Percentiles rank a stretch among this genome's conserved stretches.
phyloP scores from a whole-genome alignment of 2,888 invertebrate species.

The Podotricha telesiphe region DNA sequence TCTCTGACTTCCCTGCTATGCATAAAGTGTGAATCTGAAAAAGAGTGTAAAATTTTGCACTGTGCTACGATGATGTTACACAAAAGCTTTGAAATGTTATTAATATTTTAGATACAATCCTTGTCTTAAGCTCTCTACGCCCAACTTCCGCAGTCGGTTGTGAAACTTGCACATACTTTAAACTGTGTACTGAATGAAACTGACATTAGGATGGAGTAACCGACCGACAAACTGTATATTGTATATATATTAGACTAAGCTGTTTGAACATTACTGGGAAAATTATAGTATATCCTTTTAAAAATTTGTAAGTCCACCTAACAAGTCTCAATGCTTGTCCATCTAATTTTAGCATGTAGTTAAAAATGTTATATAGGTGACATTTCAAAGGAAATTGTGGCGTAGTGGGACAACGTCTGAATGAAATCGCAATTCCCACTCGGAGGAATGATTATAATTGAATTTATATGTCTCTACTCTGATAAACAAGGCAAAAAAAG shows the following conservation, averaged over 20 bases:
- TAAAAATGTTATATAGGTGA: no score
- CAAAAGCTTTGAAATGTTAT: slow-evolving; percentile 1
- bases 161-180: slow-evolving; percentile 38
- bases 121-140: slow-evolving; percentile 19
- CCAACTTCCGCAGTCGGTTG: slow-evolving; percentile 28
- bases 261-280: slow-evolving; percentile 13
- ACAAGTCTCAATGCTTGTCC: no score
- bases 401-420: no score
- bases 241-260: slow-evolving; percentile 18
- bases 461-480: no score
- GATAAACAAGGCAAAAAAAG: no score
- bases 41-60: background rate
- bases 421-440: no score
- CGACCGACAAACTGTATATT: slow-evolving; percentile 17
- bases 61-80: background rate
- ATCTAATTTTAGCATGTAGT: no score
- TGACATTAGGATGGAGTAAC: slow-evolving; percentile 29
- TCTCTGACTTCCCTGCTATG: no score
- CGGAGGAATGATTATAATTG: no score
- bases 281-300: background rate
- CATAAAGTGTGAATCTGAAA: no score
- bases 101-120: background rate
- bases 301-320: background rate
- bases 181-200: slow-evolving; percentile 33
- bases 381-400: no score